phyloP scores from a whole-genome alignment of 2,113 vertebrate genomes.

The Rallus limicola region DNA sequence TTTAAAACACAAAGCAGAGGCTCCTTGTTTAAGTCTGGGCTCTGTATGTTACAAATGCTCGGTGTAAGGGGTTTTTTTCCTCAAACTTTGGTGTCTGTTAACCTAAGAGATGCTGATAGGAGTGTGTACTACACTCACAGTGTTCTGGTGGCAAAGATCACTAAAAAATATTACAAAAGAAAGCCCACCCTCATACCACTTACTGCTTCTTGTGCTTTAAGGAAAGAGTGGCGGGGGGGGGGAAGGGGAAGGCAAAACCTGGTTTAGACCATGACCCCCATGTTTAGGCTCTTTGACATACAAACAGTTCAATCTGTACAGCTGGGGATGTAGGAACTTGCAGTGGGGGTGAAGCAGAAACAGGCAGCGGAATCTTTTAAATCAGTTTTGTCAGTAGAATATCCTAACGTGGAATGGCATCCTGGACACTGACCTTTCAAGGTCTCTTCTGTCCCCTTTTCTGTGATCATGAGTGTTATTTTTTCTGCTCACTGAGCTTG shows the following conservation, averaged over 20 bases:
- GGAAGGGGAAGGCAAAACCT: background rate
- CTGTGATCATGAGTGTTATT: background rate
- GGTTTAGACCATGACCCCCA: background rate
- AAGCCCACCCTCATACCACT: background rate
- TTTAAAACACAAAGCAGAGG: background rate
- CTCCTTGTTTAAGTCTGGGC: background rate
- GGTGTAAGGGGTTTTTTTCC: background rate
- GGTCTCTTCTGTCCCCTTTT: background rate
- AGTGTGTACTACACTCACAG: background rate
- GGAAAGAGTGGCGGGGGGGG: background rate
- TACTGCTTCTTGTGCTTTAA: background rate
- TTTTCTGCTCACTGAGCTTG: background rate
- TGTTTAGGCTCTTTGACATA: background rate
- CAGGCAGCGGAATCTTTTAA: background rate
- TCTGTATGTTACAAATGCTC: background rate
- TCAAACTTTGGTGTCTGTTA: background rate
- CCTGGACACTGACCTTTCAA: conserved; percentile 6
- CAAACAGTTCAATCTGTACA: background rate
- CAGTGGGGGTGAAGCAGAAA: background rate
- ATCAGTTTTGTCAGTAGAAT: background rate
- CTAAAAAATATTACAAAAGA: background rate
- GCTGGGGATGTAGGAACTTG: background rate
- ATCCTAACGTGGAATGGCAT: background rate
- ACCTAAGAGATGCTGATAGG: background rate
- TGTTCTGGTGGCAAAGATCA: background rate